phyloP scores from a whole-genome alignment of 2,888 invertebrate genomes.

The Lasioglossum malachurum region DNA sequence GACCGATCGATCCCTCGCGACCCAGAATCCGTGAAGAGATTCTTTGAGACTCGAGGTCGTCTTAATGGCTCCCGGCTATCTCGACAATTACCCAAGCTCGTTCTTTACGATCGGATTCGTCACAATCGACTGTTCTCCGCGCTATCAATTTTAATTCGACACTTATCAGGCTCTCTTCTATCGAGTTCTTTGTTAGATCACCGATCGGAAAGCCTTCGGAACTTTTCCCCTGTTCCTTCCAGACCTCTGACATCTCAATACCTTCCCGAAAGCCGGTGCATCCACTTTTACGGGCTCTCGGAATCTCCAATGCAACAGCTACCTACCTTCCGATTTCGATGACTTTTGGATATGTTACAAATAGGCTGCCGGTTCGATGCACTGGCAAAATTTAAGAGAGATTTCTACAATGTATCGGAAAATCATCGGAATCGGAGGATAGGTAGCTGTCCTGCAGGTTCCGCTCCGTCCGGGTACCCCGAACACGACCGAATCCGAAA shows the following conservation, averaged over 20 bases:
- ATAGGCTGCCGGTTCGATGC: too few species aligned
- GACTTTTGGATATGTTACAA: not conserved
- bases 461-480: not conserved
- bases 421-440: not conserved
- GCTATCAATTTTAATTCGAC: not conserved
- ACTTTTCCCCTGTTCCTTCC: not conserved
- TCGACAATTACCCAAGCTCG: conserved; percentile 10
- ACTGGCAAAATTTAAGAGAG: too few species aligned
- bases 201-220: not conserved
- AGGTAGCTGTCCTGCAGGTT: not conserved
- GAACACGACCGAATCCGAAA: not conserved
- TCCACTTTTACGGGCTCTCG: not conserved
- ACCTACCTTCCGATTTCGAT: not conserved
- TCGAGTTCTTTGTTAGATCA: not conserved
- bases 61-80: not conserved
- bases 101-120: conserved; percentile 21
- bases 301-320: not conserved
- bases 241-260: not conserved
- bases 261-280: not conserved
- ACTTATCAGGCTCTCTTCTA: not conserved
- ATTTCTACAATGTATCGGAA: not conserved
- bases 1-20: not conserved
- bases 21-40: conserved; percentile 11
- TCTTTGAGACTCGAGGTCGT: conserved; percentile 20
- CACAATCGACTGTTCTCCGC: not conserved